Evolutionary conservation across 2,113 vertebrate species (phyloP).

Genomic region (Pterocles burchelli): DNA sequence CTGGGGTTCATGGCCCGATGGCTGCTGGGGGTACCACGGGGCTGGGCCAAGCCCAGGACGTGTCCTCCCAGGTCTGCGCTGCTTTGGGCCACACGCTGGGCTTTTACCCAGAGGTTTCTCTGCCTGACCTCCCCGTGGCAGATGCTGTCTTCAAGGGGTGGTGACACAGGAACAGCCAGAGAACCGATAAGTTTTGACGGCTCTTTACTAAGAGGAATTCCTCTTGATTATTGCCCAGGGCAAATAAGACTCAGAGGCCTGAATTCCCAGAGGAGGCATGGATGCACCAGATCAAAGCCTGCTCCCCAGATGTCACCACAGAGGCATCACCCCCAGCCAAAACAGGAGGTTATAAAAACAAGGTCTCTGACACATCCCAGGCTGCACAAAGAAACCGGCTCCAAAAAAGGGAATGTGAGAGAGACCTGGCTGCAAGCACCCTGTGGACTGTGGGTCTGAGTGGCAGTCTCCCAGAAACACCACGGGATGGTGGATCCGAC

Average conservation of each 20-base stretch:
- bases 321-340: slow-evolving; percentile 42
- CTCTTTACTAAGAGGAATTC: slow-evolving; percentile 19
- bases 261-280: slow-evolving; percentile 37
- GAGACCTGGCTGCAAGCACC: neutral
- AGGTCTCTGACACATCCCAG: slow-evolving; percentile 11
- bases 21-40: neutral
- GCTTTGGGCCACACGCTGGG: neutral
- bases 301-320: neutral
- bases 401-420: neutral
- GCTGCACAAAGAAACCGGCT: neutral
- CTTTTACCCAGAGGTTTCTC: neutral
- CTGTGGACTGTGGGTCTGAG: neutral
- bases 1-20: neutral
- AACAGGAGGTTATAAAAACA: slow-evolving; percentile 56
- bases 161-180: slow-evolving; percentile 2
- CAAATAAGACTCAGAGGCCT: slow-evolving; percentile 37
- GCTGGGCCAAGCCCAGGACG: neutral
- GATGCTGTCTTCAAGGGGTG: neutral
- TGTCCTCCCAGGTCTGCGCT: neutral
- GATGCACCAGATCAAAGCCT: slow-evolving; percentile 49
- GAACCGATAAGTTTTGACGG: slow-evolving; percentile 37
- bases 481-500: neutral
- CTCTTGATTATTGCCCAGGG: slow-evolving; percentile 16
- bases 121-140: neutral
- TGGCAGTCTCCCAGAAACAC: fast-evolving